A percentile compares a stretch with the other conserved stretches of the same genome.
These are phyloP conservation scores for Drosophila cognata DNA, from an alignment of 2,888 invertebrate species.

Conservation along the genomic window DNA sequence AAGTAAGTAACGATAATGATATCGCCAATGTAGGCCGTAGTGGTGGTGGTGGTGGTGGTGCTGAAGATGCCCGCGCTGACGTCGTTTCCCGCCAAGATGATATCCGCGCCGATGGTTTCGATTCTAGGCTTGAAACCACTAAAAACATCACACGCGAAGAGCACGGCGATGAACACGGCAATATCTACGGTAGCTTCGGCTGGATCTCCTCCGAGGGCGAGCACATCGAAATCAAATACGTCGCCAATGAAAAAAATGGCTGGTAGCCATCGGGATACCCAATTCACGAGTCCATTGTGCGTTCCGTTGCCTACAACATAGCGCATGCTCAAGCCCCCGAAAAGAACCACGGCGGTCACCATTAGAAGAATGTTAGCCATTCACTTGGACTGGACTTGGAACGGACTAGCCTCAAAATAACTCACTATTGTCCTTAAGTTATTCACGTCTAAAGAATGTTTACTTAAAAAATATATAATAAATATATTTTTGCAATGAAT, in stretches of 20 bases:
- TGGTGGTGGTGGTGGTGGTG: not conserved
- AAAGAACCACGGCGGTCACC: slow-evolving; percentile 23
- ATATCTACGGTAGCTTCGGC: slow-evolving; percentile 72
- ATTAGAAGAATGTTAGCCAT: slow-evolving; percentile 21
- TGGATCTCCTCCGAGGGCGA: slow-evolving; percentile 80
- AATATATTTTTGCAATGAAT: slow-evolving; percentile 48
- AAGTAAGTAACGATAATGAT: not conserved
- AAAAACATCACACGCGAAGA: slow-evolving; percentile 67
- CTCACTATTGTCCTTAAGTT: slow-evolving; percentile 42
- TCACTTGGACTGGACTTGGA: slow-evolving; percentile 27
- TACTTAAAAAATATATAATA: slow-evolving; percentile 38
- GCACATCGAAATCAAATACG: slow-evolving; percentile 68
- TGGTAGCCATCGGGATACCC: slow-evolving; percentile 50
- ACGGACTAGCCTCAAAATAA: slow-evolving; percentile 37
- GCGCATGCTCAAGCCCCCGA: slow-evolving; percentile 20
- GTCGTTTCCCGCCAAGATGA: slow-evolving; percentile 48
- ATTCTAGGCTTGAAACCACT: slow-evolving; percentile 63
- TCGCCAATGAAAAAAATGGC: too few species aligned
- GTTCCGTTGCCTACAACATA: slow-evolving; percentile 26
- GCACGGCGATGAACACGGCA: slow-evolving; percentile 78
- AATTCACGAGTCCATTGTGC: slow-evolving; percentile 38
- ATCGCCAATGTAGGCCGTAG: not conserved
- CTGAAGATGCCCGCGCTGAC: slow-evolving; percentile 41
- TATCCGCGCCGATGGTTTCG: slow-evolving; percentile 76
- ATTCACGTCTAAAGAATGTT: slow-evolving; percentile 11